Evolutionary conservation across 2,888 invertebrate genomes (phyloP).

Genomic region (Heliconius sara): DNA sequence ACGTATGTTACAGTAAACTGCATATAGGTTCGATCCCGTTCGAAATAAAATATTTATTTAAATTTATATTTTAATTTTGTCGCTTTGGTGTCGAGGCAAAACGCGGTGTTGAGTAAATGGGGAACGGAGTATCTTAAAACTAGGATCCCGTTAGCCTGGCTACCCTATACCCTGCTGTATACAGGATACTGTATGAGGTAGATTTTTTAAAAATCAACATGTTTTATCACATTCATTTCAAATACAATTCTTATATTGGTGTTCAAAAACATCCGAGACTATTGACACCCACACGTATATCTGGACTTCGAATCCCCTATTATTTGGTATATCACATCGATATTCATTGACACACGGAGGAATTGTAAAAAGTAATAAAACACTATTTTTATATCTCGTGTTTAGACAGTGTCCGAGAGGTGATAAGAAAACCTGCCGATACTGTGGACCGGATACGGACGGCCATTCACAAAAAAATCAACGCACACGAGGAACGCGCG

Average conservation of each 20-base stretch:
- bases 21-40: no score
- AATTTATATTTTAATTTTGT: no score
- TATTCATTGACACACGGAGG: conserved; percentile 67
- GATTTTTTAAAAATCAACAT: conserved; percentile 35
- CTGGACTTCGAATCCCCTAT: conserved; percentile 63
- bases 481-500: conserved; percentile 54
- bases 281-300: conserved; percentile 78
- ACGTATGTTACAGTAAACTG: no score
- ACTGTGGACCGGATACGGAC: conserved; percentile 79
- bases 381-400: conserved; percentile 81
- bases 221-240: conserved; percentile 73
- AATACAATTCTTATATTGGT: conserved; percentile 70
- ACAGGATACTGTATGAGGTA: no score
- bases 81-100: no score
- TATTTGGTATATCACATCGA: conserved; percentile 74
- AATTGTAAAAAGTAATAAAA: conserved; percentile 81
- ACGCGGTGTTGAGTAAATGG: no score
- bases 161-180: no score
- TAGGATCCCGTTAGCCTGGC: no score
- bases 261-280: conserved; percentile 61
- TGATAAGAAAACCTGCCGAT: conserved; percentile 82
- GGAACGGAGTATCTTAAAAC: no score
- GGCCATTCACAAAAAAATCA: conserved; percentile 81
- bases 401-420: conserved; percentile 81
- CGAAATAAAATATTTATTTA: no score